phyloP scores from a whole-genome alignment of 2,113 vertebrate species.

The Nannobrachium achirus region DNA sequence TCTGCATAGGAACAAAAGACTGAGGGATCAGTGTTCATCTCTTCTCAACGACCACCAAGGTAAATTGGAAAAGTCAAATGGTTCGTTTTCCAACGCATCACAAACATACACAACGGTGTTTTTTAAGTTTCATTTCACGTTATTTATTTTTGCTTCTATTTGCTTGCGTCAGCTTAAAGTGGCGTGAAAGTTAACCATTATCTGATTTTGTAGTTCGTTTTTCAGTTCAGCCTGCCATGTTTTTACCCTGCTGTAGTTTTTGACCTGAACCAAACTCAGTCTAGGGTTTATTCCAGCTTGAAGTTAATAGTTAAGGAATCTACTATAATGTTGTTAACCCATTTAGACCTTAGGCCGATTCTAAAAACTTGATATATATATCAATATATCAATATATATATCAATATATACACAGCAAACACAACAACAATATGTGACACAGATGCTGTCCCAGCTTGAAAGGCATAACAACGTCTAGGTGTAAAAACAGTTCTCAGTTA shows the following conservation, averaged over 20 bases:
- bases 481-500: not conserved
- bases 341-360: not conserved
- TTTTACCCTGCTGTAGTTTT: no score
- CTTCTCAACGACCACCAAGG: conserved; percentile 86
- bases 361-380: no score
- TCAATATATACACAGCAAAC: no score
- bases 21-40: conserved; percentile 80
- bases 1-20: conserved; percentile 96
- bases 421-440: no score
- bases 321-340: no score
- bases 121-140: not conserved
- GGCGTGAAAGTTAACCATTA: not conserved
- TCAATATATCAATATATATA: no score
- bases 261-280: no score
- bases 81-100: not conserved
- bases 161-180: conserved; percentile 14
- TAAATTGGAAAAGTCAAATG: conserved; percentile 60
- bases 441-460: no score
- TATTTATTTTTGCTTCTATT: conserved; percentile 23
- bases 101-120: not conserved
- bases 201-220: not conserved
- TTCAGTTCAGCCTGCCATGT: no score
- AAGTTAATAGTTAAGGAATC: no score
- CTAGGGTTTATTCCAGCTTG: no score
- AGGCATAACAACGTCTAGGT: no score